Base-by-base conservation (phyloP, 2,113 vertebrate genomes). In the Geococcyx californianus region DNA sequence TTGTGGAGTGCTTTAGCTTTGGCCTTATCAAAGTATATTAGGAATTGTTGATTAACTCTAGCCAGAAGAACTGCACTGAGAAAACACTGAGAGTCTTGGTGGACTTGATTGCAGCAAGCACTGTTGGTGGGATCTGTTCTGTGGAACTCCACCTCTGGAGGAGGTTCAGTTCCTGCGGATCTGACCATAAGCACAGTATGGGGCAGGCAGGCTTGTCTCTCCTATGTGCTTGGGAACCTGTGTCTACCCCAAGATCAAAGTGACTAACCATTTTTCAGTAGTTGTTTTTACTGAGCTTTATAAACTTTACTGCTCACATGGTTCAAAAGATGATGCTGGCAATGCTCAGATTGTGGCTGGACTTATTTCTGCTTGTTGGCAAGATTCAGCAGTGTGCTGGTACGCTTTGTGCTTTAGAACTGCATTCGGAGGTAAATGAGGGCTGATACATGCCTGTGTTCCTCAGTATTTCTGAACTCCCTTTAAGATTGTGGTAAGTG, bases 391-490 rank as follows among this genome's bases (percentile, higher is more conserved):
- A 45, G 10, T 2, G 0, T 36, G 28, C 62, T 79, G 11, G 26
- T 25, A 25, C 1, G 2, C 7, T 6, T 13, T 2, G 1, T 44
- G 11, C 13, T 52, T 83, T 79, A 59, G 31, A 68, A 36, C 18
- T 67, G 23, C 3, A 0, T 44, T 87, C 42, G 26, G 2, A 3
- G 16, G 38, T 60, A 77, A 73, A 88, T 0, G 24, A 42, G 24
- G 13, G 3, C 16, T 81, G 31, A 55, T 0, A 12, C 0, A 0
- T n/a, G 10, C 2, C 4, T 33, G 7, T 64, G 54, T 31, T 40
- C 42, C 47, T 59, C 33, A 28, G 16, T 3, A 14, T 40, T 67
- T 91, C 52, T 68, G 21, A 59, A 29, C 20, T 28, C 16, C 5
- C 49, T 85, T 38, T 29, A 17, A 70, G 29, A 44, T 10, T 7